phyloP scores from a whole-genome alignment of 2,113 vertebrate species.

The Dicrurus megarhynchus region DNA sequence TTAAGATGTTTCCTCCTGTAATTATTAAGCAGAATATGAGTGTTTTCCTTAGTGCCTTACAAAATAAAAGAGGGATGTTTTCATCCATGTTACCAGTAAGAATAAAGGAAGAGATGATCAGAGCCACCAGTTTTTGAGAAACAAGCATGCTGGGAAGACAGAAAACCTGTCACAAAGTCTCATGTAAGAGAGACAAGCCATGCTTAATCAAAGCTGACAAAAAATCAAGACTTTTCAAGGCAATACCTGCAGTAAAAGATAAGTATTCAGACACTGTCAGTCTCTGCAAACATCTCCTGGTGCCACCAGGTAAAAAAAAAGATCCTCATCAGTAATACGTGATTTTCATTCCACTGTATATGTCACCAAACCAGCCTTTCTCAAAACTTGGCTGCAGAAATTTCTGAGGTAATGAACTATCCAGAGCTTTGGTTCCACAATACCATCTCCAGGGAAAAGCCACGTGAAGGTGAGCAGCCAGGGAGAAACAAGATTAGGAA shows the following conservation, averaged over 20 bases:
- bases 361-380: neutral
- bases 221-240: constrained; percentile 76
- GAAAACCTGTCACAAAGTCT: constrained; percentile 23
- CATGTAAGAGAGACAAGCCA: neutral
- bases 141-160: constrained; percentile 24
- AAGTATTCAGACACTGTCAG: constrained; percentile 74
- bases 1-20: neutral
- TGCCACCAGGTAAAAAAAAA: constrained; percentile 65
- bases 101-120: neutral
- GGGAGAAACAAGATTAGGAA: neutral
- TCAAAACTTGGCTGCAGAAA: constrained; percentile 7
- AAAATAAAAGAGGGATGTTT: neutral
- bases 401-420: neutral
- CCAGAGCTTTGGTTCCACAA: neutral
- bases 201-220: constrained; percentile 73
- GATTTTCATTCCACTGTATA: constrained; percentile 41
- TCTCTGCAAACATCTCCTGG: constrained; percentile 70
- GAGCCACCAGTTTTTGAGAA: constrained; percentile 34
- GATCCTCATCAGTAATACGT: constrained; percentile 43
- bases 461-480: neutral
- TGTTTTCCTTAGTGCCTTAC: neutral
- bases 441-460: neutral
- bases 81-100: neutral
- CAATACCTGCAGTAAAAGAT: constrained; percentile 57
- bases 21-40: neutral